Conservation (phyloP, 1,140 invertebrate species). For the Leptinotarsa undecemlineata region DNA sequence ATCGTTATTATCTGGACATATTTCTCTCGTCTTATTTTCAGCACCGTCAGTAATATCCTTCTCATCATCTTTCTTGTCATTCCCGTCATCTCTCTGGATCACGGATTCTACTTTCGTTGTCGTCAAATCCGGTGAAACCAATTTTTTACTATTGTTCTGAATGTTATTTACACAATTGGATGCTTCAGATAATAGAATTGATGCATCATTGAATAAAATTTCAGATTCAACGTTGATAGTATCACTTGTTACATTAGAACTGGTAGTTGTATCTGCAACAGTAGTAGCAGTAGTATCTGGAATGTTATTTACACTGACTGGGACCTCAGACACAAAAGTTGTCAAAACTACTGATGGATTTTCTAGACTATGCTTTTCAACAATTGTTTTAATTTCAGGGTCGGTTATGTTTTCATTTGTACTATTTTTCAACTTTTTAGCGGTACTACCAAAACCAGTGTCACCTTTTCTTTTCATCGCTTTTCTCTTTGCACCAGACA, state of each 20-base stretch:
- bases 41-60: too few relatives aligned
- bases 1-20: background rate
- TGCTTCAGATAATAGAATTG: too few relatives aligned
- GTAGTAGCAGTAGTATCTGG: background rate
- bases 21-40: background rate
- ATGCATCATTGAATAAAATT: too few relatives aligned
- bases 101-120: background rate
- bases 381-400: too few relatives aligned
- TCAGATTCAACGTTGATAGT: too few relatives aligned
- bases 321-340: background rate
- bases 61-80: too few relatives aligned
- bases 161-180: too few relatives aligned
- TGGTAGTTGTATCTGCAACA: background rate
- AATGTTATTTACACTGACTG: background rate
- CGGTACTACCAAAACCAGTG: background rate
- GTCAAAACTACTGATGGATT: background rate
- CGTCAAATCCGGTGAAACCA: background rate
- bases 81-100: background rate
- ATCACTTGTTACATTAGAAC: too few relatives aligned
- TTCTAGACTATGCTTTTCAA: background rate
- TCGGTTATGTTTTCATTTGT: background rate
- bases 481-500: background rate
- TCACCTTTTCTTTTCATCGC: constrained; percentile 14
- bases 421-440: background rate
- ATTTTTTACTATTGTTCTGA: background rate